These are phyloP conservation scores for Urosaurus nigricauda DNA, from an alignment of 2,797 vertebrate species.

Conservation along the genomic window DNA sequence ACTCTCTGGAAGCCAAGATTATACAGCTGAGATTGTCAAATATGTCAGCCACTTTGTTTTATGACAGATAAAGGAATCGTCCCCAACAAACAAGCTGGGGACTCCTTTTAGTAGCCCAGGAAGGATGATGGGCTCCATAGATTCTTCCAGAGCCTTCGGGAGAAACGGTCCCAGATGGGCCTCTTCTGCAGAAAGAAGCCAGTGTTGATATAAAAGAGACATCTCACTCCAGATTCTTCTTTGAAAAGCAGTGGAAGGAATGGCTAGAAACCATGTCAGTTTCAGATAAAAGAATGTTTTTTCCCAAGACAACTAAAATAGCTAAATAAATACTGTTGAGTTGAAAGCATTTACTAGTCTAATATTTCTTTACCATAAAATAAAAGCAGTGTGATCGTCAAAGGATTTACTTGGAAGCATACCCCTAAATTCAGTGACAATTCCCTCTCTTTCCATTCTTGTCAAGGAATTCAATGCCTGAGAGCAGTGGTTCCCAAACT, in stretches of 20 bases:
- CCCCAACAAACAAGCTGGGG: no score
- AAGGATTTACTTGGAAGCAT: neutral
- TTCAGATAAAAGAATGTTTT: neutral
- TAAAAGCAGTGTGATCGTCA: neutral
- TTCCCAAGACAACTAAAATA: neutral
- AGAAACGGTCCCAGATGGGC: neutral
- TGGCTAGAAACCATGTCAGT: neutral
- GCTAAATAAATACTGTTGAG: neutral
- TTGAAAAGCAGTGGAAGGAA: neutral
- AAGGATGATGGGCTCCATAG: no score
- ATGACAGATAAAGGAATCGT: no score
- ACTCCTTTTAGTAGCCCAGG: no score
- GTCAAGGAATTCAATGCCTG: neutral
- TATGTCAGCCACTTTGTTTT: no score
- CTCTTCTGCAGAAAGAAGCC: slow-evolving; percentile 29
- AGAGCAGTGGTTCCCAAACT: no score
- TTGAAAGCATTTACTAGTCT: slow-evolving; percentile 1
- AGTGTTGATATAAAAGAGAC: neutral
- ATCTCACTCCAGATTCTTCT: neutral
- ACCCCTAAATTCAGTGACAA: neutral
- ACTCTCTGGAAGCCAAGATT: no score
- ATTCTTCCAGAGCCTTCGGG: neutral
- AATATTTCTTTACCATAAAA: neutral
- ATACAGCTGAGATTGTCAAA: no score
- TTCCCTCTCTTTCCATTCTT: neutral